Base-by-base conservation (phyloP, 1,140 invertebrate species). In the Tetramorium alpestre region DNA sequence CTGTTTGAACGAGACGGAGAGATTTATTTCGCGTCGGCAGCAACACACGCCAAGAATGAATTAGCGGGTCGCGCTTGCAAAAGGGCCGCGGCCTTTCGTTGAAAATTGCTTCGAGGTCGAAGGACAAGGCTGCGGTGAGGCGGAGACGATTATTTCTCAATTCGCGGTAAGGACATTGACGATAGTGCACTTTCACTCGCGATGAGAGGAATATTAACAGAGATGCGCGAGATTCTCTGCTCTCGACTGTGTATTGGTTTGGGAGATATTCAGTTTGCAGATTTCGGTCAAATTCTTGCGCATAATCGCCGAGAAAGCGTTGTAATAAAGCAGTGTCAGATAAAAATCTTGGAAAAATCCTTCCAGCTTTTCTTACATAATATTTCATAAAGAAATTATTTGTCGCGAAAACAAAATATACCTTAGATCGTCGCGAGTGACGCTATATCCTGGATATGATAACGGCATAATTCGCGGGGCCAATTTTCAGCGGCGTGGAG, bases 401-500 rank as follows among this genome's bases (percentile, higher is more conserved):
- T 67, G 11, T 22, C 7, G 13, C 38, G n/a, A 38, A 67, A 47
- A 51, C 11, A 67, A 3, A 60, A 4, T 38, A 18, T 47, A 58
- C 33, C n/a, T 78, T 51, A 16, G 16, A 44, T 72, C 54, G 11
- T 49, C 18, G 51, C 16, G 67, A 25, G 62, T 70, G n/a, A 81
- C 64, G 77, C 65, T 22, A 47, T 49, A 58, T 60, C 33, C 67
- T 58, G 80, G 18, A 25, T 22, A 60, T 38, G 67, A 73, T 84
- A 84, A 84, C 80, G 69, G 25, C 41, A 84, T 84, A 84, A 84
- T 60, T 84, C 54, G n/a, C 80, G 47, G 44, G 78, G 6, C 64
- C 49, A 70, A 84, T 84, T 84, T 73, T 25, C 80, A 73, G 54
- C 54, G 77, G 47, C 77, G 62, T 22, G 51, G 38, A 38, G 38